These are phyloP conservation scores for Glaucomys volans DNA, from an alignment of 2,113 vertebrate species.

Conservation along the genomic window DNA sequence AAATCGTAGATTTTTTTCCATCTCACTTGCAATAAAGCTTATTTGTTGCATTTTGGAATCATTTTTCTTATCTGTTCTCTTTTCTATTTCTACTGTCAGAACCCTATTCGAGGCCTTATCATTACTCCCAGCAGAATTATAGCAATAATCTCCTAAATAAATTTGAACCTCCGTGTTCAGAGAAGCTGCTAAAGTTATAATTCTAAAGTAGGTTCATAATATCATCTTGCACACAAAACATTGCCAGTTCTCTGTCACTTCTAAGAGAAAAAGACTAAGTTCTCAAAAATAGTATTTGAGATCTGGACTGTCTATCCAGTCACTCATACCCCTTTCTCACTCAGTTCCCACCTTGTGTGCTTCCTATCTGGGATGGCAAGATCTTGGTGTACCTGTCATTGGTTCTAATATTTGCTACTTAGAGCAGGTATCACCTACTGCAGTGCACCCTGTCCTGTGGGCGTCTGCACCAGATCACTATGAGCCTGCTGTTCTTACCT, in stretches of 20 bases:
- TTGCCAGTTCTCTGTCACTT: background rate
- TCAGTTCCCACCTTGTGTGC: background rate
- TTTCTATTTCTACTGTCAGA: background rate
- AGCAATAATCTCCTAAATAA: slow-evolving; percentile 59
- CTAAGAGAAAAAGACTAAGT: background rate
- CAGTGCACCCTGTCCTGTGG: background rate
- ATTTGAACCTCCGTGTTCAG: background rate
- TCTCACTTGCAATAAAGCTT: background rate
- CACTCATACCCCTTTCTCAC: background rate
- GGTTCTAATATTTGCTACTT: background rate
- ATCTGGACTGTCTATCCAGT: background rate
- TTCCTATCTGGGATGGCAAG: background rate
- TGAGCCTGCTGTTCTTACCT: background rate
- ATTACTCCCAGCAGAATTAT: background rate
- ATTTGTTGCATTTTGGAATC: slow-evolving; percentile 38
- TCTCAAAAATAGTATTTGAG: background rate
- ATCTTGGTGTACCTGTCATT: background rate
- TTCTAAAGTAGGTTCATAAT: slow-evolving; percentile 39
- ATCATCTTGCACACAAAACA: background rate
- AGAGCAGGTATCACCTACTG: background rate
- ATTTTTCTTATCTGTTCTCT: slow-evolving; percentile 48
- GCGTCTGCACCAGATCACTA: background rate
- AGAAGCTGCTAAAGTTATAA: background rate
- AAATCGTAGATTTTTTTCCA: background rate
- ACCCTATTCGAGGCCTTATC: slow-evolving; percentile 22